phyloP scores from a whole-genome alignment of 2,888 invertebrate species.

The Lathronympha strigana region DNA sequence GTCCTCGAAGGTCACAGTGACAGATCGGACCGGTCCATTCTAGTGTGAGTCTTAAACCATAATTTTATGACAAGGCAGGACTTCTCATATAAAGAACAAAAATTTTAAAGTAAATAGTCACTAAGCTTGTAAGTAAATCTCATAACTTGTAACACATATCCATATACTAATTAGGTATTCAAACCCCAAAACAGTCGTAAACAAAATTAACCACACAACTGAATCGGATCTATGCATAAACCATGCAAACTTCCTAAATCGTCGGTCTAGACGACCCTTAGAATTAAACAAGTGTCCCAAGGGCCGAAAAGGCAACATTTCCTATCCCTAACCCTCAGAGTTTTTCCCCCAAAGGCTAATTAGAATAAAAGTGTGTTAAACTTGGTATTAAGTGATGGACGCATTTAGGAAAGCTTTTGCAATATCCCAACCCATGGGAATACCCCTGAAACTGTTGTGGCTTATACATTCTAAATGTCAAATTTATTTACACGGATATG shows the following conservation, averaged over 20 bases:
- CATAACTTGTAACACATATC: not conserved
- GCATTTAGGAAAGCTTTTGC: slow-evolving; percentile 58
- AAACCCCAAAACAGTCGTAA: slow-evolving; percentile 11
- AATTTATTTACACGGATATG: slow-evolving; percentile 31
- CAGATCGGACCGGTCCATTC: too few species aligned
- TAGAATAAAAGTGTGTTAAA: slow-evolving; percentile 80
- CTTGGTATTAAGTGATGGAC: slow-evolving; percentile 66
- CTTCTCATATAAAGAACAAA: too few species aligned
- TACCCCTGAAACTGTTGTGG: slow-evolving; percentile 47
- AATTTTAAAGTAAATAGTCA: not conserved
- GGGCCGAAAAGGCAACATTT: slow-evolving; percentile 56
- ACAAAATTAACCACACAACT: slow-evolving; percentile 17
- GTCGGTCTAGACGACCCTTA: slow-evolving; percentile 53
- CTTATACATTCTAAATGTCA: slow-evolving; percentile 32
- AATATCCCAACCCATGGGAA: slow-evolving; percentile 49
- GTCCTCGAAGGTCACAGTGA: too few species aligned
- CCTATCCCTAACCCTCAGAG: slow-evolving; percentile 59
- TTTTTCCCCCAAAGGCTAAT: slow-evolving; percentile 69
- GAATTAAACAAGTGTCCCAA: slow-evolving; percentile 63
- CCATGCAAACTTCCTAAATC: slow-evolving; percentile 34
- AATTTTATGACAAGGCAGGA: too few species aligned
- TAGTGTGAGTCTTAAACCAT: too few species aligned
- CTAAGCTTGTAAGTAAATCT: not conserved
- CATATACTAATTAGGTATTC: slow-evolving; percentile 3
- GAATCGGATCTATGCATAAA: slow-evolving; percentile 32